Conservation (phyloP, 2,888 invertebrate species). For the Lasioglossum pauxillum region DNA sequence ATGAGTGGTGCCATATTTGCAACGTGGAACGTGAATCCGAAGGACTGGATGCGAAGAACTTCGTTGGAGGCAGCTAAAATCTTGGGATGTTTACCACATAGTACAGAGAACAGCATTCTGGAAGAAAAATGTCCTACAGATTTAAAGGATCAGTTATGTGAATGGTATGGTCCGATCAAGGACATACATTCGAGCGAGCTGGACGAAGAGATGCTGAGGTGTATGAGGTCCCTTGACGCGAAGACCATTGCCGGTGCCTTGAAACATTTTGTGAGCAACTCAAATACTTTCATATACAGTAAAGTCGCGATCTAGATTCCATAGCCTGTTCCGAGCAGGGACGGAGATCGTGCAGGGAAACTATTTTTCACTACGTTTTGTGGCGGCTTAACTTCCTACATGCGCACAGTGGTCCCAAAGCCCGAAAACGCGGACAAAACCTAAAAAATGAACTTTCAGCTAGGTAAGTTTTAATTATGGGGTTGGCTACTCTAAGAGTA, state of each 20-base stretch:
- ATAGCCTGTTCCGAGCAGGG: no score
- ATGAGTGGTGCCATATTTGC: slow-evolving; percentile 72
- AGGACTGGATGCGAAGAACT: slow-evolving; percentile 54
- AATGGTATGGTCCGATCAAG: rapidly evolving
- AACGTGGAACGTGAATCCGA: slow-evolving; percentile 64
- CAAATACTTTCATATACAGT: neutral
- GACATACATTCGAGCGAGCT: neutral
- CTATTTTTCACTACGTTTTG: no score
- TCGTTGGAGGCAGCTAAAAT: slow-evolving; percentile 69
- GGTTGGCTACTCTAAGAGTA: no score
- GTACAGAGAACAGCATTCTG: neutral
- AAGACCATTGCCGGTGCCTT: neutral
- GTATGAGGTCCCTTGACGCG: slow-evolving; percentile 64
- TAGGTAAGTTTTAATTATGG: no score
- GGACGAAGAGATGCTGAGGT: slow-evolving; percentile 62
- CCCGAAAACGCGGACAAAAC: no score
- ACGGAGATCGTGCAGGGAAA: no score
- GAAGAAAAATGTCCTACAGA: neutral
- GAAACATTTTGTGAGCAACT: slow-evolving; percentile 52
- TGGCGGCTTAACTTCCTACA: no score
- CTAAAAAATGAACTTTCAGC: no score
- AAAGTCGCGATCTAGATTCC: no score
- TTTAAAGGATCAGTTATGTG: neutral
- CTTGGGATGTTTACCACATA: slow-evolving; percentile 61
- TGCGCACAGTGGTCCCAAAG: no score